A percentile compares a stretch with the other conserved stretches of the same genome.
Conservation (phyloP, 2,888 invertebrate genomes). For the Gastrophysa polygoni region DNA sequence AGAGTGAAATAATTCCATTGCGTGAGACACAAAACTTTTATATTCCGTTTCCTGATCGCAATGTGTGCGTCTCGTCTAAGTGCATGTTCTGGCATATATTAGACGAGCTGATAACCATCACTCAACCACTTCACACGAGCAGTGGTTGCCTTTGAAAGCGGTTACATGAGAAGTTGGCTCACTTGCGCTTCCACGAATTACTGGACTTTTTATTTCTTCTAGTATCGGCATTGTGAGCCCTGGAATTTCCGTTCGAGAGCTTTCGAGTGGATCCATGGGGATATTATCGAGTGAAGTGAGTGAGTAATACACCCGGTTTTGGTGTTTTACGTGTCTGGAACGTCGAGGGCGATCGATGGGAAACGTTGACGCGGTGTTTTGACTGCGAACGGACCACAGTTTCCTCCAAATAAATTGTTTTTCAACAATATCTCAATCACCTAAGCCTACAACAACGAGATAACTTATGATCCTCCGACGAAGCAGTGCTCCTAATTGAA, state of each 20-base stretch:
- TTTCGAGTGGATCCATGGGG: neutral
- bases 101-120: conserved; percentile 37
- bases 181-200: conserved; percentile 19
- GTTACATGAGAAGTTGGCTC: conserved; percentile 29
- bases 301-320: too few species aligned
- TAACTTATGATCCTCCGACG: too few species aligned
- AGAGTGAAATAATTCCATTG: too few species aligned
- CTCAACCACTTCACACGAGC: conserved; percentile 28
- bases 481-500: too few species aligned
- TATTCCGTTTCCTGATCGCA: neutral
- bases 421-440: too few species aligned
- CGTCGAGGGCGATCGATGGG: too few species aligned
- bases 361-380: too few species aligned
- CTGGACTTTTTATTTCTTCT: neutral
- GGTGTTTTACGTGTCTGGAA: too few species aligned
- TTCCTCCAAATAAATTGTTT: too few species aligned
- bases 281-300: too few species aligned
- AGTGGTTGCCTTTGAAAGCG: conserved; percentile 19
- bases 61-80: conserved; percentile 26
- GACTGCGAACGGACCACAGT: too few species aligned
- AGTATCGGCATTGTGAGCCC: neutral
- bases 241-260: neutral
- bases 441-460: too few species aligned
- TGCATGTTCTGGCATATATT: conserved; percentile 46
- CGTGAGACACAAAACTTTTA: neutral